Evolutionary conservation across 2,113 vertebrate genomes (phyloP).

Genomic region (Neolamprologus sp.): DNA sequence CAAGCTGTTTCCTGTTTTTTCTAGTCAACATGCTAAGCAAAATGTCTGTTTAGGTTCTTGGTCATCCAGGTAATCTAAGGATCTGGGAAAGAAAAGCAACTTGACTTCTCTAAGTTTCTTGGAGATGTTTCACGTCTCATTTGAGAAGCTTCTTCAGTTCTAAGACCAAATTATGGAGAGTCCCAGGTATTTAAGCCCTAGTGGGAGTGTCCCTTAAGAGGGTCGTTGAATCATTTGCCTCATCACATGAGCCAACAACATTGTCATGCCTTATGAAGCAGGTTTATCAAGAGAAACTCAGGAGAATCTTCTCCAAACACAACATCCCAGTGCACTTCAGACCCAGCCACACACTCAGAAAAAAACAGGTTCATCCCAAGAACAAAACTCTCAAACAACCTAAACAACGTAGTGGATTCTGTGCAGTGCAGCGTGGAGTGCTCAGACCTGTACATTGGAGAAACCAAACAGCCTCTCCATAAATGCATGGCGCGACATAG

Average conservation of each 20-base stretch:
- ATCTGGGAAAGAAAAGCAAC: neutral
- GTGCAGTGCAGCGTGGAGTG: neutral
- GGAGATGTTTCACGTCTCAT: neutral
- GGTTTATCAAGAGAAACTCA: neutral
- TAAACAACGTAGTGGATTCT: neutral
- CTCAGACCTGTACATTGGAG: neutral
- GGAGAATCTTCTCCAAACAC: neutral
- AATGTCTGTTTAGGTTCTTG: neutral
- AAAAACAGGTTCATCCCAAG: neutral
- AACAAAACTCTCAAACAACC: neutral
- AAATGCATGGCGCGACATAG: neutral
- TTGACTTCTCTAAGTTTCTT: neutral
- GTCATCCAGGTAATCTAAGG: neutral
- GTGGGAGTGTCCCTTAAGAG: neutral
- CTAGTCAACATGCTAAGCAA: neutral
- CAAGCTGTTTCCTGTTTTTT: neutral
- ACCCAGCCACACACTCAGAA: neutral
- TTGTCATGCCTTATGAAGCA: neutral
- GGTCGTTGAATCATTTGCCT: neutral
- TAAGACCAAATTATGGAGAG: neutral
- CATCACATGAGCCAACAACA: neutral
- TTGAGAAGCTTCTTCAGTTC: neutral
- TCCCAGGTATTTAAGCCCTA: neutral
- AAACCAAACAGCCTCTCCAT: neutral
- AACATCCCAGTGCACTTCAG: neutral